These are phyloP conservation scores for Leptatherina wallacei DNA, from an alignment of 2,797 vertebrate genomes.

Conservation along the genomic window DNA sequence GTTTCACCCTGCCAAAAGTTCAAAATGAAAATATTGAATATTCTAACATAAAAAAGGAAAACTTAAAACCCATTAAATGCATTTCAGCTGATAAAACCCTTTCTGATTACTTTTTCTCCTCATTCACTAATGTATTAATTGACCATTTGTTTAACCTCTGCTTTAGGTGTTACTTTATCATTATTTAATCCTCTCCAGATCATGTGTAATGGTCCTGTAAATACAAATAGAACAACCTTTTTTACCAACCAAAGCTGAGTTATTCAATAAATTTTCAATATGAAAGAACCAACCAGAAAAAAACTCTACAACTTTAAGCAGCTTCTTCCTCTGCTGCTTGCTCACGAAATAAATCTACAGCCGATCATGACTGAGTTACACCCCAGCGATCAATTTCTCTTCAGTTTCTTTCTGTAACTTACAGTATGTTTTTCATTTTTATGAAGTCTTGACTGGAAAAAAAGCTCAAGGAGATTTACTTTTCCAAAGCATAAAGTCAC, in stretches of 20 bases:
- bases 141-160: not conserved
- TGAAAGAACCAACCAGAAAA: not conserved
- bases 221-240: not conserved
- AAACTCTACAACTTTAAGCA: not conserved
- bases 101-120: not conserved
- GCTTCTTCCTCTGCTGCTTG: slow-evolving; percentile 9
- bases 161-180: not conserved
- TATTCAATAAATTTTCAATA: no score
- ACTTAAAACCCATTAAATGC: not conserved
- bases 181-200: not conserved
- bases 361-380: slow-evolving; percentile 24
- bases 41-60: no score
- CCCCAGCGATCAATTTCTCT: slow-evolving; percentile 5
- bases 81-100: not conserved
- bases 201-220: not conserved
- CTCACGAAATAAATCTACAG: slow-evolving; percentile 29
- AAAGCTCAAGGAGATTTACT: not conserved
- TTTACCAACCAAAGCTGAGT: no score
- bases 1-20: not conserved
- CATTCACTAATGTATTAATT: not conserved
- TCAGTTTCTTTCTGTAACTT: not conserved
- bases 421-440: not conserved
- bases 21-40: not conserved
- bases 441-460: slow-evolving; percentile 2
- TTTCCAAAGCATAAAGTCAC: not conserved